A percentile compares a stretch with the other conserved stretches of the same genome.
Conservation (phyloP, 2,113 vertebrate genomes). For the Cygnus atratus region DNA sequence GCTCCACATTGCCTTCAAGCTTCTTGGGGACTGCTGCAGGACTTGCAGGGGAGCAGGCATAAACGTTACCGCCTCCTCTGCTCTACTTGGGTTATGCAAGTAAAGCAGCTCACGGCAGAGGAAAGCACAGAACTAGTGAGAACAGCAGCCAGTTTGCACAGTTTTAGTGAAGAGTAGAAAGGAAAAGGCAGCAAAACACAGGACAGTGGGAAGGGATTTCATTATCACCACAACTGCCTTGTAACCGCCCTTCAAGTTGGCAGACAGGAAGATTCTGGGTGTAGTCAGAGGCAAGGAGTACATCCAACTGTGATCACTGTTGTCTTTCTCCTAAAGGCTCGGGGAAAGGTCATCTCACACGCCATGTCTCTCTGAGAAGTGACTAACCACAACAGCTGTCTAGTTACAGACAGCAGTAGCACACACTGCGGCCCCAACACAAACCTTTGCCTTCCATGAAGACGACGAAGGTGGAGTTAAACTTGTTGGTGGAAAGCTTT, state of each 20-base stretch:
- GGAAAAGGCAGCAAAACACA: not conserved
- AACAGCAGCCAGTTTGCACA: not conserved
- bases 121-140: not conserved
- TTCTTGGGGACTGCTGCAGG: not conserved
- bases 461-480: slow-evolving; percentile 87
- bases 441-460: slow-evolving; percentile 97
- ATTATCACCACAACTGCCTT: not conserved
- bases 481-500: slow-evolving; percentile 87
- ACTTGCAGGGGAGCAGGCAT: not conserved
- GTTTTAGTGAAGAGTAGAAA: not conserved
- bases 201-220: not conserved
- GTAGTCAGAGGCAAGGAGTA: not conserved
- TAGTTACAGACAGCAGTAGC: not conserved
- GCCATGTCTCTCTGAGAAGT: not conserved
- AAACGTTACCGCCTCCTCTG: rapidly evolving
- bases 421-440: not conserved
- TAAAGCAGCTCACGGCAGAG: not conserved
- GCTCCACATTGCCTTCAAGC: not conserved
- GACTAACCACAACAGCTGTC: not conserved
- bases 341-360: not conserved
- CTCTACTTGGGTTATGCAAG: not conserved
- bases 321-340: not conserved
- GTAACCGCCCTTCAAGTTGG: not conserved
- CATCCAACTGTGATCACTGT: not conserved
- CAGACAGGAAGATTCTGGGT: not conserved